A percentile compares a stretch with the other conserved stretches of the same genome.
phyloP scores from a whole-genome alignment of 1,140 invertebrate species.

The Oryzaephilus surinamensis region DNA sequence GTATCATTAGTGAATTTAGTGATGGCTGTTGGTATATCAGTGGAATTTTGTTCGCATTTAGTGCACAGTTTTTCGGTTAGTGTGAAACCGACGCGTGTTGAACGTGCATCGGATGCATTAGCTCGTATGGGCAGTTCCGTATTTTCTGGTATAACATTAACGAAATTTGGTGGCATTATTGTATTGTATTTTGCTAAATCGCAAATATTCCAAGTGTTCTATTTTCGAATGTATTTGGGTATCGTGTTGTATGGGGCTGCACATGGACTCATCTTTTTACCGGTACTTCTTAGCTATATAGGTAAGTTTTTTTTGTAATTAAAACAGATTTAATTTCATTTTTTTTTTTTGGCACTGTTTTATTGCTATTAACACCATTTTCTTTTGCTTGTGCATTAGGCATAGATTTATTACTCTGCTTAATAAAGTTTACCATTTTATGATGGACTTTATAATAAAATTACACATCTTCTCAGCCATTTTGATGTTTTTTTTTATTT shows the following conservation, averaged over 20 bases:
- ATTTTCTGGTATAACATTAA: slow-evolving; percentile 93
- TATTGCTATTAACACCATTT: neutral
- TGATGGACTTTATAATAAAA: too few species aligned
- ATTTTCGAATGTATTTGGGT: slow-evolving; percentile 96
- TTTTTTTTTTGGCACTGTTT: slow-evolving; percentile 5
- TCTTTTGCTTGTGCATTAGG: too few species aligned
- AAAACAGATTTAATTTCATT: slow-evolving; percentile 4
- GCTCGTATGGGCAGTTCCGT: slow-evolving; percentile 92
- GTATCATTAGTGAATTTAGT: slow-evolving; percentile 97
- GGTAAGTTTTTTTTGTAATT: slow-evolving; percentile 53
- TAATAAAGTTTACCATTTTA: too few species aligned
- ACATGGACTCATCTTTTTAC: slow-evolving; percentile 93
- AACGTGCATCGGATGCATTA: slow-evolving; percentile 72
- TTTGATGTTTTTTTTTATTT: too few species aligned
- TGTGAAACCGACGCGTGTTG: slow-evolving; percentile 54
- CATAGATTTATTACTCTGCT: too few species aligned
- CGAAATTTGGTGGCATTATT: slow-evolving; percentile 92
- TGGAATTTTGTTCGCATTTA: slow-evolving; percentile 97
- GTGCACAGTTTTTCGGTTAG: slow-evolving; percentile 85
- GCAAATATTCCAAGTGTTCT: slow-evolving; percentile 95
- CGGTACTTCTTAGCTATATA: slow-evolving; percentile 90
- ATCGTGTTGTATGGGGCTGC: slow-evolving; percentile 94
- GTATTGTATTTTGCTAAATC: slow-evolving; percentile 93
- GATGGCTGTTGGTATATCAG: slow-evolving; percentile 96
- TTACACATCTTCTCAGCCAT: too few species aligned